phyloP scores from a whole-genome alignment of 2,888 invertebrate genomes.

The Sacculina carcini region DNA sequence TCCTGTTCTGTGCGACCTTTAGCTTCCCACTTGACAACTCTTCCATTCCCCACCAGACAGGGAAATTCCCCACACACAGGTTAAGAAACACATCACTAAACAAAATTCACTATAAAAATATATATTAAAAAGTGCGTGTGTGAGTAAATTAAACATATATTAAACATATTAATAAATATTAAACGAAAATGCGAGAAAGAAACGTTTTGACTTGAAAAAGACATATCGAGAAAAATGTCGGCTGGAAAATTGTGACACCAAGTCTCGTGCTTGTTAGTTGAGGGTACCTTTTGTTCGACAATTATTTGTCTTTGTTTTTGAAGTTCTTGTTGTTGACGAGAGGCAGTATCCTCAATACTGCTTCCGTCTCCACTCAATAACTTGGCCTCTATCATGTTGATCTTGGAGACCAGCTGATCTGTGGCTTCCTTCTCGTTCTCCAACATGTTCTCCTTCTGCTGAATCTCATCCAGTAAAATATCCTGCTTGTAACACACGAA shows the following conservation, averaged over 20 bases:
- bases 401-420: slow-evolving; percentile 44
- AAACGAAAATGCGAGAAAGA: too few relatives aligned
- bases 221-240: too few relatives aligned
- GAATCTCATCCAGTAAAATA: slow-evolving; percentile 17
- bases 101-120: too few relatives aligned
- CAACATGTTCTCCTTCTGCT: slow-evolving; percentile 22
- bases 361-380: slow-evolving; percentile 80
- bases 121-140: too few relatives aligned
- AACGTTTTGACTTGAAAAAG: slow-evolving; percentile 1
- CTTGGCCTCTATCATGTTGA: slow-evolving; percentile 68
- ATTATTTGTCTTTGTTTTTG: slow-evolving; percentile 65
- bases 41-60: too few relatives aligned
- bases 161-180: slow-evolving; percentile 9
- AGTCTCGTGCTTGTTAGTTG: too few relatives aligned
- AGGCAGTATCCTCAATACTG: slow-evolving; percentile 81
- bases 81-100: too few relatives aligned
- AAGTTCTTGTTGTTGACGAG: slow-evolving; percentile 67
- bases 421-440: slow-evolving; percentile 22
- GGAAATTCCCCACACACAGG: too few relatives aligned
- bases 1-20: too few relatives aligned
- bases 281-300: slow-evolving; percentile 32
- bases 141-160: too few relatives aligned
- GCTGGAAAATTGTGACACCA: too few relatives aligned
- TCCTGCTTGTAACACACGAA: slow-evolving; percentile 18
- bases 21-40: too few relatives aligned